Evolutionary conservation across 1,140 invertebrate species (phyloP), one percentile per base, ranked within the genome.

Genomic region (Euura lappo): DNA sequence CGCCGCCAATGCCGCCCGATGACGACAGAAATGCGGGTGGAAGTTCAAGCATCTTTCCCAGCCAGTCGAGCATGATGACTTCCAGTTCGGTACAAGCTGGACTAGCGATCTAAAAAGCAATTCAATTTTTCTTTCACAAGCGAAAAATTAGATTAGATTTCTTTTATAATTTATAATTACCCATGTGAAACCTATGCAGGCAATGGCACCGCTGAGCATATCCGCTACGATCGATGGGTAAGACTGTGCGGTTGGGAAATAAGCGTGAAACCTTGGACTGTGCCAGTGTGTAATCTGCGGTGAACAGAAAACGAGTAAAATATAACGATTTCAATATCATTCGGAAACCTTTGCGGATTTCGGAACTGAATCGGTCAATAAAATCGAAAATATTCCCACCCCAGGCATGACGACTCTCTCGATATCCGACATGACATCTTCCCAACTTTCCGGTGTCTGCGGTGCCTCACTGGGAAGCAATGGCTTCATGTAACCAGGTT

Each of bases 41-140:
- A 4, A 99, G 88, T 5, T 95, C 92, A 45, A 99, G 82, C 92
- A 98, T 95, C 89, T 99, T 96, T 66, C 96, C 98, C 69, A 99
- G 86, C 98, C 98, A 99, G 88, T 99, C 97, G 81, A 99, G 86
- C 93, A 98, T 98, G 10, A 97, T 91, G 11, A 99, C 97, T 90
- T 99, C 98, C 64, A 99, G 87, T 84, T 99, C 98, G 0, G 98
- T 99, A 82, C 98, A 99, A 2, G 98, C 96, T 0, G 98, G 98
- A 88, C 96, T 97, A 0, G 97, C 92, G 69, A 97, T 96, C 97
- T 97, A 79, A 43, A 88, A 82, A 73, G 11, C 47, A 70, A 11
- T 44, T 72, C 45, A 65, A 46, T 71, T 69, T 65, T 68, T 80
- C 80, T 83, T 77, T 77, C 81, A 82, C 83, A 28, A 28, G 28